phyloP scores from a whole-genome alignment of 2,113 vertebrate species.

The Crotalus viridis region DNA sequence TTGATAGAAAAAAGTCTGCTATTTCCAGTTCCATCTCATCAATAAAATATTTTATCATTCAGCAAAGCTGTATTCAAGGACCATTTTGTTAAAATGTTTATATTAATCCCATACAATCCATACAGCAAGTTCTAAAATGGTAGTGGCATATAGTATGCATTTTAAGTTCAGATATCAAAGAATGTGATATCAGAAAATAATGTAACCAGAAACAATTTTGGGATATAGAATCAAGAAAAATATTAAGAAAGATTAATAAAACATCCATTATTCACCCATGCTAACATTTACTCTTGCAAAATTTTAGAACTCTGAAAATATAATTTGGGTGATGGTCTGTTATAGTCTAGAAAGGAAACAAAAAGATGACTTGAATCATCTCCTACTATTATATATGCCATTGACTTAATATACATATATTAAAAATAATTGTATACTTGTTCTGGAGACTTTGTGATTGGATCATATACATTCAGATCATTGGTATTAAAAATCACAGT shows the following conservation, averaged over 20 bases:
- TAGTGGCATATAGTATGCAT: neutral
- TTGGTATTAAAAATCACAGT: neutral
- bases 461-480: neutral
- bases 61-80: neutral
- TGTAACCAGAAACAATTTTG: neutral
- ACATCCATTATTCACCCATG: neutral
- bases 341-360: neutral
- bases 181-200: neutral
- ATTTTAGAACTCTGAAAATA: neutral
- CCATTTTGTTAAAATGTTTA: neutral
- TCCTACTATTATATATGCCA: neutral
- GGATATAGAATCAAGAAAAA: neutral
- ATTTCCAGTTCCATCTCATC: neutral
- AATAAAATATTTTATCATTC: neutral
- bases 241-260: neutral
- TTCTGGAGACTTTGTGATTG: neutral
- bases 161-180: neutral
- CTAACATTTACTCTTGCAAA: neutral
- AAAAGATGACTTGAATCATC: neutral
- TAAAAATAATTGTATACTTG: neutral
- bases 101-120: neutral
- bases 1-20: neutral
- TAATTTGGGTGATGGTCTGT: neutral
- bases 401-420: neutral
- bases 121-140: neutral